These are phyloP conservation scores for Chaetogeoica ovagalla DNA, from an alignment of 2,888 invertebrate genomes.

Conservation along the genomic window DNA sequence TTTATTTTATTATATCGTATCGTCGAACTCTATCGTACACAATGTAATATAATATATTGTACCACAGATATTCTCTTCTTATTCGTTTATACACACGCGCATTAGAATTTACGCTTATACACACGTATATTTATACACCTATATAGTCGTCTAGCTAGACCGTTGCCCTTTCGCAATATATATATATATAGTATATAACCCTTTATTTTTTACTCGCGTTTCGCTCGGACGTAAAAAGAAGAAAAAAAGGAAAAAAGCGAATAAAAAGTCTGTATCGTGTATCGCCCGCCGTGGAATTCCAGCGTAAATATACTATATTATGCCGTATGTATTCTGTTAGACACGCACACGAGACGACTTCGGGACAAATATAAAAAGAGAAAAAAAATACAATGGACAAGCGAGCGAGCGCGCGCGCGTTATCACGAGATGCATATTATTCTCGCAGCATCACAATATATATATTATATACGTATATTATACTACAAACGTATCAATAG, in stretches of 20 bases:
- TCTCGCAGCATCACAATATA: neutral
- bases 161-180: neutral
- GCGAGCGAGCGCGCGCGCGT: neutral
- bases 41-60: too few species aligned
- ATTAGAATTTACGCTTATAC: too few species aligned
- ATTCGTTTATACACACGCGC: too few species aligned
- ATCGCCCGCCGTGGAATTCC: neutral
- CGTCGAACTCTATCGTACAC: too few species aligned
- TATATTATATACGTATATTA: too few species aligned
- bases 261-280: neutral
- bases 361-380: neutral
- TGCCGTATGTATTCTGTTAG: neutral
- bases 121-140: too few species aligned
- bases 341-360: neutral
- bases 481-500: too few species aligned
- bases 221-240: too few species aligned
- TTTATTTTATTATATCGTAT: too few species aligned
- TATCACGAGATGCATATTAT: neutral
- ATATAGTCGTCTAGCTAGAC: neutral
- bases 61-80: too few species aligned
- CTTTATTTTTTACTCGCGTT: too few species aligned
- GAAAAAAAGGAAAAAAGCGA: too few species aligned
- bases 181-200: neutral
- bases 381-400: slow-evolving; percentile 34
- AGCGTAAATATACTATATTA: neutral